A percentile compares a stretch with the other conserved stretches of the same genome.
Conservation (phyloP, 1,140 invertebrate species). For the Bactericera cockerelli region DNA sequence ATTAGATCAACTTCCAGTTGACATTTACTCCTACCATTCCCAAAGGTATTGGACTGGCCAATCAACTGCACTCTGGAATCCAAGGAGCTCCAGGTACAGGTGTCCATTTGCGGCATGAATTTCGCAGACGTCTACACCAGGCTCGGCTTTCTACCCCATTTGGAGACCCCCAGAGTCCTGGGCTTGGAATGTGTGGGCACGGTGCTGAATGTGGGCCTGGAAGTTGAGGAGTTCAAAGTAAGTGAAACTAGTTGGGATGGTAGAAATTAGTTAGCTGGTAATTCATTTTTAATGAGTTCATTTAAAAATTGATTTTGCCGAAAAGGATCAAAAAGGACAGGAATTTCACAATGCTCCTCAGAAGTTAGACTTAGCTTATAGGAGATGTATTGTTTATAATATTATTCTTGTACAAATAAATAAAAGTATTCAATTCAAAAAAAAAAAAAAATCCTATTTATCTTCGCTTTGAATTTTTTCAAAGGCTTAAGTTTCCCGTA, state of each 20-base stretch:
- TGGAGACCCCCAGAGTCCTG: conserved; percentile 30
- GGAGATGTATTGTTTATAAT: too few species aligned
- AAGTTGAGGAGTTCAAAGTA: conserved; percentile 48
- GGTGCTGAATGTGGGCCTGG: conserved; percentile 62
- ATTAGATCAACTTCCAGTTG: too few species aligned
- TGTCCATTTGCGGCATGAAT: conserved; percentile 37
- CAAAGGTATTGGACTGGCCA: conserved; percentile 10
- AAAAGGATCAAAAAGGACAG: too few species aligned
- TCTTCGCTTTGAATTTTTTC: too few species aligned
- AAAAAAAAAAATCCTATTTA: too few species aligned
- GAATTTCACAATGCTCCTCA: too few species aligned
- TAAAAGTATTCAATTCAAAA: too few species aligned
- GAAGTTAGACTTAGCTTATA: too few species aligned
- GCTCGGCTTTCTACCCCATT: conserved; percentile 29
- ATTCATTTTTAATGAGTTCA: neutral
- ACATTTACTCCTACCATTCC: too few species aligned
- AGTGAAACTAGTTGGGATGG: conserved; percentile 13
- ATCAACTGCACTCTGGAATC: conserved; percentile 15
- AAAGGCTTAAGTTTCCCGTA: too few species aligned
- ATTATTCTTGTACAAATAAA: too few species aligned
- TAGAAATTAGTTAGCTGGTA: neutral
- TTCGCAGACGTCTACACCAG: conserved; percentile 35
- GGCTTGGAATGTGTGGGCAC: conserved; percentile 48
- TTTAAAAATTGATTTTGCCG: too few species aligned
- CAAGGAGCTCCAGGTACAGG: conserved; percentile 34